Conservation (phyloP, 2,113 vertebrate genomes). For the Ailuropoda melanoleuca region DNA sequence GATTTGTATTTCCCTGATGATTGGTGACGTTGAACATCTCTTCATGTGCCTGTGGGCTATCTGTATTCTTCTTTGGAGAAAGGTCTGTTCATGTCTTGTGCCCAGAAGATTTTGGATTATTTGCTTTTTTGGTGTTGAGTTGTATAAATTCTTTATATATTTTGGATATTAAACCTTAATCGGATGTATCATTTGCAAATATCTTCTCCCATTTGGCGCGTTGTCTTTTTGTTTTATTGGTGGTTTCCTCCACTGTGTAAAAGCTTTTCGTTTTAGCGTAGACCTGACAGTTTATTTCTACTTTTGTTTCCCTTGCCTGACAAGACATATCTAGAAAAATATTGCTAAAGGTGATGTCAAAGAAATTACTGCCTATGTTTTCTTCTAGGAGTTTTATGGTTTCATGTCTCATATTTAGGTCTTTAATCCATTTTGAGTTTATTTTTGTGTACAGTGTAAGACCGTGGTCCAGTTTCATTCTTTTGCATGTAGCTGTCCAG, state of each 20-base stretch:
- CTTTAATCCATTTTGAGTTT: background rate
- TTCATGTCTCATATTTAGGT: background rate
- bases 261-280: background rate
- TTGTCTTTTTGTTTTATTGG: background rate
- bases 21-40: background rate
- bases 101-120: background rate
- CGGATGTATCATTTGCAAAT: background rate
- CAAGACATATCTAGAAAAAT: background rate
- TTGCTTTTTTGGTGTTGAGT: background rate
- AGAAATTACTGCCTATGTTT: background rate
- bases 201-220: background rate
- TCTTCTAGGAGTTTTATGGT: background rate
- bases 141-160: background rate
- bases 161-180: background rate
- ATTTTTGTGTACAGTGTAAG: background rate
- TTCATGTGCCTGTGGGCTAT: background rate
- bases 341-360: background rate
- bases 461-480: background rate
- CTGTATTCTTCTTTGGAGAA: background rate
- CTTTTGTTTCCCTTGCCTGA: background rate
- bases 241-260: background rate
- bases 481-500: background rate
- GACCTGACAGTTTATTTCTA: background rate
- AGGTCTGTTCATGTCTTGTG: background rate
- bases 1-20: background rate